A percentile compares a stretch with the other conserved stretches of the same genome.
Evolutionary conservation across 2,888 invertebrate genomes (phyloP).

Genomic region (Rotaria sp.): DNA sequence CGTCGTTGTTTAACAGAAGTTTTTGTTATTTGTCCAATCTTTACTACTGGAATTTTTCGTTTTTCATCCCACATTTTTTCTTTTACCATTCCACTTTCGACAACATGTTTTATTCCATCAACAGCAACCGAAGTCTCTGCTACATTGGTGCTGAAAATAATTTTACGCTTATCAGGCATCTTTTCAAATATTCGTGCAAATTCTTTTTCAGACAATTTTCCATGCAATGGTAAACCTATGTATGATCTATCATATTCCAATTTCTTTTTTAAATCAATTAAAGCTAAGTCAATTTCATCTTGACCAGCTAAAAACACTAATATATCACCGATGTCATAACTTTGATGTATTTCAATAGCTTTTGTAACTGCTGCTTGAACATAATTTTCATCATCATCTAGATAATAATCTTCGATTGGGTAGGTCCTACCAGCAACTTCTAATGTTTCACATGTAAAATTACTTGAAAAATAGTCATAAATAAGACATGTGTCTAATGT

Average conservation of each 20-base stretch:
- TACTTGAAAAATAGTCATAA: conserved; percentile 45
- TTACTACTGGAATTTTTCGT: conserved; percentile 48
- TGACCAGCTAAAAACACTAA: conserved; percentile 54
- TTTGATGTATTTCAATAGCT: conserved; percentile 47
- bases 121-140: conserved; percentile 56
- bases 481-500: background rate
- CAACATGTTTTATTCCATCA: conserved; percentile 53
- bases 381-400: conserved; percentile 42
- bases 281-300: conserved; percentile 50
- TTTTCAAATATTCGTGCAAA: conserved; percentile 49
- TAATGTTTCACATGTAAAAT: conserved; percentile 44
- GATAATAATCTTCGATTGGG: background rate
- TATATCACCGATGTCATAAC: conserved; percentile 48
- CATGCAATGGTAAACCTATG: conserved; percentile 54
- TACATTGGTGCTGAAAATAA: conserved; percentile 55
- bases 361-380: conserved; percentile 46
- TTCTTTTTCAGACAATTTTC: conserved; percentile 49
- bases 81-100: conserved; percentile 54
- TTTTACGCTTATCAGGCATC: conserved; percentile 47
- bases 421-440: conserved; percentile 42
- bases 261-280: conserved; percentile 43
- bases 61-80: conserved; percentile 51
- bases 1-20: conserved; percentile 55
- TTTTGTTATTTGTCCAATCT: conserved; percentile 47
- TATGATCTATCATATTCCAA: conserved; percentile 50